Percentiles rank a stretch among this genome's conserved stretches.
These are phyloP conservation scores for Pandion haliaetus DNA, from an alignment of 2,113 vertebrate genomes.

Conservation along the genomic window DNA sequence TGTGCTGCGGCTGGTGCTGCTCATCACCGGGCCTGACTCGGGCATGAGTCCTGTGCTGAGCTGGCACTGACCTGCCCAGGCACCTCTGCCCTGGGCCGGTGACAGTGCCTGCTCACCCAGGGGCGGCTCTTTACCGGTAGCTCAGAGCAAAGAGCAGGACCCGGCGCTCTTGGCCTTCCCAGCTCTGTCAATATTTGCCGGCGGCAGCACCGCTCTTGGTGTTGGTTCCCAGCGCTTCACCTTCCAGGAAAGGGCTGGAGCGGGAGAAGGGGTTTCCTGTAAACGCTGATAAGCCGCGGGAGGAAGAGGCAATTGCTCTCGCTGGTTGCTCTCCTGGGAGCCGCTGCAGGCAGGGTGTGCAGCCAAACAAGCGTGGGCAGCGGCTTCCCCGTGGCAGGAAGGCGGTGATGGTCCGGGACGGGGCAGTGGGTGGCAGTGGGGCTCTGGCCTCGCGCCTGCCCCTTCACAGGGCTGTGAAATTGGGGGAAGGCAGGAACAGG, in stretches of 20 bases:
- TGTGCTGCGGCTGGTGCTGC: not conserved
- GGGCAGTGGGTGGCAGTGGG: accelerated
- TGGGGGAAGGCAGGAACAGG: not conserved
- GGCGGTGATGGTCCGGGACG: accelerated
- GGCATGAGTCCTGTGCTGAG: not conserved
- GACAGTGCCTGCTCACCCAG: not conserved
- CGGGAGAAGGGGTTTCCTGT: not conserved
- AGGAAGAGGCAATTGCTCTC: not conserved
- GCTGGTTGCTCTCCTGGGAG: accelerated
- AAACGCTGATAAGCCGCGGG: not conserved
- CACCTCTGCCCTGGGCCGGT: not conserved
- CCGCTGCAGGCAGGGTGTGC: accelerated
- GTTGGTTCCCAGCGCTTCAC: not conserved
- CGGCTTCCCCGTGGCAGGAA: accelerated
- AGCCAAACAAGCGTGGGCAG: not conserved
- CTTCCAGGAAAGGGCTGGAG: conserved; percentile 48
- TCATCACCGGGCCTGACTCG: not conserved
- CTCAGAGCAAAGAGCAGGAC: conserved; percentile 42
- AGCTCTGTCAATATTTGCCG: conserved; percentile 46
- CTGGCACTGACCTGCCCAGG: not conserved
- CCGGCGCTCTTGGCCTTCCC: not conserved
- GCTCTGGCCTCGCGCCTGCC: not conserved
- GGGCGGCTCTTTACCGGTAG: conserved; percentile 36
- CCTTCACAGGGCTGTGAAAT: accelerated
- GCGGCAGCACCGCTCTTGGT: not conserved